Base-by-base conservation (phyloP, 1,140 invertebrate genomes). In the Mya arenaria region DNA sequence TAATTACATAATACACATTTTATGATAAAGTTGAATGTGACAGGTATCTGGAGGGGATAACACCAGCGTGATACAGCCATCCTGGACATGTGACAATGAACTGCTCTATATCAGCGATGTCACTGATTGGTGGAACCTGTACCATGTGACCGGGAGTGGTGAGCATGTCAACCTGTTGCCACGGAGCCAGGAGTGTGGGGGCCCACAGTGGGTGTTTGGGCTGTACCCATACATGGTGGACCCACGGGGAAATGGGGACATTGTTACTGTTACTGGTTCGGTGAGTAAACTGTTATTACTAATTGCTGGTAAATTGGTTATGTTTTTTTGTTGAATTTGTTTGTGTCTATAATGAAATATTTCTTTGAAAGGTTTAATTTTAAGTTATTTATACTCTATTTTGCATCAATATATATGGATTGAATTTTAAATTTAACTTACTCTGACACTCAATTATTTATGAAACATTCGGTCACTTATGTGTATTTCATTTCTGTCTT, bases 91-190 rank as follows among this genome's bases (percentile, higher is more conserved):
- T 32, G 82, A 89, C 39, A 89, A 89, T 66, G 71, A 89, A 28
- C 82, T 92, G 8, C 77, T 92, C 30, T 91, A 90, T 81, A 88
- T 93, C 34, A 82, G 91, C 60, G 92, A 93, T 73, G 71, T 89
- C 25, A 89, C 89, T 34, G 87, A 92, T 55, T 93, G 89, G 90
- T 93, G 92, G 92, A 93, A 93, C 80, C 85, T 93, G 74, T 92
- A 92, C 75, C 82, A 84, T 62, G 83, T 91, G 60, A 87, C 85
- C 5, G 23, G 41, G 4, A 78, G 86, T 58, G 91, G 89, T 30
- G 69, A 88, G 6, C 89, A 90, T 62, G 80, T 88, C 1, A 92
- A 92, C 66, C 55, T 90, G 34, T 71, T 84, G 34, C 85, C 85
- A 34, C 78, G 63, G 66, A 62, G 86, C 1, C 63, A 83, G 55